phyloP scores from a whole-genome alignment of 30 jellyfish, hydroid and myxozoan genomes.

The Mastigias papua region DNA sequence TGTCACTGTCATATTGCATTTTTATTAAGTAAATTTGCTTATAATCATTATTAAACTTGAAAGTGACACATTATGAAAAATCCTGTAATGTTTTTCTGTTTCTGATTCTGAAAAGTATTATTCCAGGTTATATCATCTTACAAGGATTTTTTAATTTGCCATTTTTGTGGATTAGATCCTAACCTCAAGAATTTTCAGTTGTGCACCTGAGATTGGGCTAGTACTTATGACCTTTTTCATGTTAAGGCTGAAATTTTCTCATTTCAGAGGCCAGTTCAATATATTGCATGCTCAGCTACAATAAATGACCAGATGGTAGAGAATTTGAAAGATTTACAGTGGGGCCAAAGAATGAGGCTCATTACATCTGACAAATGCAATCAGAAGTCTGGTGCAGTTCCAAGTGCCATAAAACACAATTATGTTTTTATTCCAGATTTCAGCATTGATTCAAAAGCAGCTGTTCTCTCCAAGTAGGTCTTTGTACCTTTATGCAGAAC shows the following conservation, averaged over 20 bases:
- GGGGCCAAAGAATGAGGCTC: slow-evolving; percentile 55
- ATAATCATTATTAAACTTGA: too few species aligned
- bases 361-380: slow-evolving; percentile 58
- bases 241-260: neutral
- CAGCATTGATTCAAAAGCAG: slow-evolving; percentile 60
- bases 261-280: slow-evolving; percentile 55
- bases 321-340: slow-evolving; percentile 80
- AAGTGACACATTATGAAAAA: too few species aligned
- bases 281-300: slow-evolving; percentile 96
- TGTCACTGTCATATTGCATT: too few species aligned
- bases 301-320: slow-evolving; percentile 59
- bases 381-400: slow-evolving; percentile 55
- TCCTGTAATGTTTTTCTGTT: too few species aligned
- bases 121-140: too few species aligned
- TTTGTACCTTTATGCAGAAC: neutral
- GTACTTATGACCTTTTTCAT: too few species aligned
- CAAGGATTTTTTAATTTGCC: too few species aligned
- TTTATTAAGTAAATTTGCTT: too few species aligned
- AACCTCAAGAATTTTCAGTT: too few species aligned
- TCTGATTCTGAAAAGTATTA: too few species aligned
- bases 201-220: too few species aligned
- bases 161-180: too few species aligned
- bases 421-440: slow-evolving; percentile 61
- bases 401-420: slow-evolving; percentile 76
- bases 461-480: slow-evolving; percentile 57